Conservation (phyloP, 2,888 invertebrate species). For the Dryobota labecula region DNA sequence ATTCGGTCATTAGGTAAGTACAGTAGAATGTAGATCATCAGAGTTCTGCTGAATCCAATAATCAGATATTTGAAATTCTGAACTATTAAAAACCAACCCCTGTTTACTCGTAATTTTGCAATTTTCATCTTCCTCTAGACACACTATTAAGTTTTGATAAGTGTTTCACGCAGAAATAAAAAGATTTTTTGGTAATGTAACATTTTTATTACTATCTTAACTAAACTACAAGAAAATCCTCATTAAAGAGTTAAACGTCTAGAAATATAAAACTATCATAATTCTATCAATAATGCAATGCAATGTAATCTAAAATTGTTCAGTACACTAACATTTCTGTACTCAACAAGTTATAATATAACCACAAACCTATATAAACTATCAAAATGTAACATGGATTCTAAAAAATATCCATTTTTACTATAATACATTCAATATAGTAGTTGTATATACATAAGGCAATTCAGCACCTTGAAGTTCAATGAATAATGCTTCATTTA, state of each 20-base stretch:
- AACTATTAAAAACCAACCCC: not conserved
- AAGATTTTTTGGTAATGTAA: slow-evolving; percentile 26
- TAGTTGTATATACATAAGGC: slow-evolving; percentile 35
- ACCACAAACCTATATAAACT: slow-evolving; percentile 35
- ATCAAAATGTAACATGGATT: slow-evolving; percentile 44
- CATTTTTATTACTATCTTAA: slow-evolving; percentile 53
- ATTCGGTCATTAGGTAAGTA: not conserved
- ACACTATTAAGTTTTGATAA: not conserved
- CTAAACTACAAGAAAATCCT: slow-evolving; percentile 30
- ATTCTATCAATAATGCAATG: slow-evolving; percentile 43
- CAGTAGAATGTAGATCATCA: too few species aligned
- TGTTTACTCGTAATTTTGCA: not conserved
- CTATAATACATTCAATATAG: slow-evolving; percentile 17
- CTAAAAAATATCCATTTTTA: slow-evolving; percentile 29
- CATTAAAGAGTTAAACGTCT: slow-evolving; percentile 31
- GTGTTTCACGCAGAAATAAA: slow-evolving; percentile 28
- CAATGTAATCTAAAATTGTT: slow-evolving; percentile 29
- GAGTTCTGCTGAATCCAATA: not conserved
- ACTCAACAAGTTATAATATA: slow-evolving; percentile 29
- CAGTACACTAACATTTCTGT: slow-evolving; percentile 19
- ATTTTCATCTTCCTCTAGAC: not conserved
- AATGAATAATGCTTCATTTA: slow-evolving; percentile 25
- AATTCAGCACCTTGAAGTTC: slow-evolving; percentile 31
- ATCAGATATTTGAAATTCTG: not conserved
- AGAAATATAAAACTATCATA: slow-evolving; percentile 34